Evolutionary conservation across 2,797 vertebrate genomes (phyloP), one percentile per base, ranked within the genome.

Genomic region (Xenentodon cancila): DNA sequence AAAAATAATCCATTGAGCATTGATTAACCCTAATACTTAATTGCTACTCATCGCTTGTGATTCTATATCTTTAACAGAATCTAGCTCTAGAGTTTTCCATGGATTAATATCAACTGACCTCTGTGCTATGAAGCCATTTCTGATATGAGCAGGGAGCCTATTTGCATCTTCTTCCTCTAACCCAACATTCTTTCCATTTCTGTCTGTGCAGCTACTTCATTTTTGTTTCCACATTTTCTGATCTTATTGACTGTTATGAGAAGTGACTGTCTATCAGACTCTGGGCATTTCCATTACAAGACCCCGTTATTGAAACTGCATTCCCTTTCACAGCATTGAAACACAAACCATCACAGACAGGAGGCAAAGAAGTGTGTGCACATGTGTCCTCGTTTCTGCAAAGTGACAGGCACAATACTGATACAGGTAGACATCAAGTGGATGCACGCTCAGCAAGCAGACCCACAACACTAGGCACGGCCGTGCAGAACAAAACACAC

Each of bases 221-320:
- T 71, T 73, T 40, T 47, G 19, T 68, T 80, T 67, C 27, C 51
- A 34, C 20, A 47, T 66, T 55, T 49, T 56, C 56, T 13, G 53
- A 75, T 73, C 70, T 63, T 64, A 83, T 79, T 72, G 77, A 82
- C 58, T 62, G 64, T 83, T 79, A 91, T 88, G 76, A 89, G 85
- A 90, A 90, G 79, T 86, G 87, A 89, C 81, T 71, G 68, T 79
- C 82, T 60, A 73, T 90, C 85, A 85, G 71, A 79, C 65, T 78
- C 66, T 54, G 60, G 77, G 67, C 74, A 68, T 82, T 91, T 90
- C 83, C 65, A 87, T 90, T 89, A 87, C 82, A 54, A 67, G 56
- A 53, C 56, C 53, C 71, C 53, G 69, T 86, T 64, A 73, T 59
- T 84, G 86, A 80, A 80, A 76, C 53, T 57, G 27, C 46, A 69